Evolutionary conservation across 2,888 invertebrate genomes (phyloP), one percentile per base, ranked within the genome.

Genomic region (Aleiodes alternator): DNA sequence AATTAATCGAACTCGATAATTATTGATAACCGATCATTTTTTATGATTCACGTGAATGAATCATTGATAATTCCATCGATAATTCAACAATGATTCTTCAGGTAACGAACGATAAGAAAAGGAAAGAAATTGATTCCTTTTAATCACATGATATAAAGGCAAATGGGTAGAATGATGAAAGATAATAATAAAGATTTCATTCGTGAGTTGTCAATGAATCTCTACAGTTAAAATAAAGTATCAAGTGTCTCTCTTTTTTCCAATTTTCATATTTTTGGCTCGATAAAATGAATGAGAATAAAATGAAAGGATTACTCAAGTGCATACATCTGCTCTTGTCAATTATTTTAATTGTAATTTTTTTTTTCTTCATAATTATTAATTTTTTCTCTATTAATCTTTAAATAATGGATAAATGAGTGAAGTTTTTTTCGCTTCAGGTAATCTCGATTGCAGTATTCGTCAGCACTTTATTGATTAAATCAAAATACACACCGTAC

Each of bases 151-250:
- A 29, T 57, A 12, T 12, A 11, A 34, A 31, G 31, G 43, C 9
- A 43, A 43, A 43, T 43, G 43, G 43, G 43, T 7, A 43, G 9
- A 43, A 43, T 9, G 11, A 43, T 43, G 43, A 43, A 9, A 43
- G 43, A 43, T 43, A 43, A 43, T 43, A 9, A 11, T 43, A 7
- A 9, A 43, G 43, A 43, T 43, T 43, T 43, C 43, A 43, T 43
- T 43, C 43, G 43, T 43, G 43, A 43, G 43, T 43, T 57, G 29
- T 12, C 57, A 23, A 31, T 57, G 57, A 23, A 57, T 57, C 57
- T 29, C 29, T 29, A 8, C 31, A 29, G 57, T 31, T 31, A 57
- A 57, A 29, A 23, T n/a, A 57, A 31, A 57, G 11, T 29, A 12
- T 57, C 12, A 29, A 29, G 57, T 9, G 9, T 57, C 2, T 29